Conservation (phyloP, 2,888 invertebrate genomes). For the Gari tellinella region DNA sequence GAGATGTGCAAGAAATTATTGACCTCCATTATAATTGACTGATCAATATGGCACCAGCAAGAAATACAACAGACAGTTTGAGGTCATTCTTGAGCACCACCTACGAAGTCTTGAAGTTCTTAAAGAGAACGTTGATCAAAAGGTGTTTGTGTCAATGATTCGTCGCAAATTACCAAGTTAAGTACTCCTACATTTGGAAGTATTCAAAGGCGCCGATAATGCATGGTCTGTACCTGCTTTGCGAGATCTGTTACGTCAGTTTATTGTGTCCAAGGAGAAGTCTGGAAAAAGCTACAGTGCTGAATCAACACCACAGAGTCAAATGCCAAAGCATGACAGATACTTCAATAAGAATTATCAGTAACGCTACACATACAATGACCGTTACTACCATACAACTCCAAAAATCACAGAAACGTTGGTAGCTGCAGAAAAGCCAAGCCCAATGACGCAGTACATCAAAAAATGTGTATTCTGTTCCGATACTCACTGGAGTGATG, state of each 20-base stretch:
- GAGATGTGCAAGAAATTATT: conserved; percentile 28
- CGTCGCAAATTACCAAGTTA: conserved; percentile 7
- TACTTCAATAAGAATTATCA: too few relatives aligned
- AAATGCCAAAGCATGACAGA: too few relatives aligned
- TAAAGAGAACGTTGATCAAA: conserved; percentile 18
- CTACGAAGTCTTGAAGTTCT: conserved; percentile 28
- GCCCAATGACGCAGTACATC: not conserved
- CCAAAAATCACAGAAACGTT: not conserved
- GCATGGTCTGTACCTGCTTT: conserved; percentile 20
- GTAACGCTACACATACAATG: too few relatives aligned
- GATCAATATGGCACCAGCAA: conserved; percentile 24
- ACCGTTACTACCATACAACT: too few relatives aligned
- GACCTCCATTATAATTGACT: conserved; percentile 32
- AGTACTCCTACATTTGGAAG: conserved; percentile 23
- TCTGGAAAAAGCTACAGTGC: too few relatives aligned
- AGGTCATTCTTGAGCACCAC: conserved; percentile 20
- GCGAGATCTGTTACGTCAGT: too few relatives aligned
- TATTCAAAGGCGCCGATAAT: conserved; percentile 18
- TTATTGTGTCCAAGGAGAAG: too few relatives aligned
- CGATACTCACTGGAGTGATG: conserved; percentile 28
- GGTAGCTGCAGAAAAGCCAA: not conserved
- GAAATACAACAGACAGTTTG: conserved; percentile 23
- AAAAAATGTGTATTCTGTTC: conserved; percentile 27
- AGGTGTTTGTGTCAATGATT: conserved; percentile 33
- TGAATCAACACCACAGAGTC: too few relatives aligned